Evolutionary conservation across 2,113 vertebrate species (phyloP).

Genomic region (Dryoscopus gambensis): DNA sequence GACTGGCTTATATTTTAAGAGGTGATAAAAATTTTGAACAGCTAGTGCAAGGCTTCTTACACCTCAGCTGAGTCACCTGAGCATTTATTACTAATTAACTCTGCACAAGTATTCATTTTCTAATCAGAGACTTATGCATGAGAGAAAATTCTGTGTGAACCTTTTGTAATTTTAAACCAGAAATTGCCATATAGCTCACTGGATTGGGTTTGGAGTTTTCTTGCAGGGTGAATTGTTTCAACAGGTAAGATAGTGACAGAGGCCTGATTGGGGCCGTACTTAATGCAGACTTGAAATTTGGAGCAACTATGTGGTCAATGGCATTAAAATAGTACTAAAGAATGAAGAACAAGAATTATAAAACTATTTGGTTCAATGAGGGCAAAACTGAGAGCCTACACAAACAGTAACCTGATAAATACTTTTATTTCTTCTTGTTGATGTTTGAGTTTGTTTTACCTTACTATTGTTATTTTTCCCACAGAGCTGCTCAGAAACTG

Average conservation of each 20-base stretch:
- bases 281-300: not conserved
- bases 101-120: not conserved
- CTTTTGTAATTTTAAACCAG: not conserved
- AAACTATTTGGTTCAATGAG: not conserved
- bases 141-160: not conserved
- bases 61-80: not conserved
- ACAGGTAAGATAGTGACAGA: not conserved
- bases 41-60: not conserved
- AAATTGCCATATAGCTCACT: not conserved
- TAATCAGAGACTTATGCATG: not conserved
- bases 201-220: not conserved
- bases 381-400: not conserved
- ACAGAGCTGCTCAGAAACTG: conserved; percentile 95
- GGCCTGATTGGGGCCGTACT: not conserved
- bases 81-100: not conserved
- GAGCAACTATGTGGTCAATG: not conserved
- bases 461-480: not conserved
- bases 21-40: not conserved
- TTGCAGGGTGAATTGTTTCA: not conserved
- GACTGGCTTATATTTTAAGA: conserved; percentile 7
- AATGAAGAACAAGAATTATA: not conserved
- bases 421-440: not conserved
- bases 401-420: not conserved
- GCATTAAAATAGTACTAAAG: not conserved
- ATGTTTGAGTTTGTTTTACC: not conserved